Evolutionary conservation across 2,888 invertebrate genomes (phyloP).

Genomic region (Xestia sexstrigata): DNA sequence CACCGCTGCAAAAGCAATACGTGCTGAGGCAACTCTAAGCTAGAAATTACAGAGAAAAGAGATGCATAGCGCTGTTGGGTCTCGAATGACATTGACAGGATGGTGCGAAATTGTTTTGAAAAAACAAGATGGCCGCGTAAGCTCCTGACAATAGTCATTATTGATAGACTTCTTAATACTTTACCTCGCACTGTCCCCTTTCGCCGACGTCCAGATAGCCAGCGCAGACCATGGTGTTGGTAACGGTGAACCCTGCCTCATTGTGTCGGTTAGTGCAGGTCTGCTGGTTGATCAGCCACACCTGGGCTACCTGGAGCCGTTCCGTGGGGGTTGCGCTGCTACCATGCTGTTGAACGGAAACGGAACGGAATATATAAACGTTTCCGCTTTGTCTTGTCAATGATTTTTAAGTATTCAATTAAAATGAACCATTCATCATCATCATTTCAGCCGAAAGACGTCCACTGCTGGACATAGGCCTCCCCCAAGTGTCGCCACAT

Average conservation of each 20-base stretch:
- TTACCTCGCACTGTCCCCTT: conserved; percentile 78
- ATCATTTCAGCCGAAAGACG: too few relatives aligned
- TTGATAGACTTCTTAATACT: not conserved
- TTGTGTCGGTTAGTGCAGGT: conserved; percentile 77
- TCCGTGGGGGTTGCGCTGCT: conserved; percentile 62
- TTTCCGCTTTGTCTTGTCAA: not conserved
- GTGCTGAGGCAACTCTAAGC: not conserved
- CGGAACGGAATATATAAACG: not conserved
- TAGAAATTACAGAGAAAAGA: not conserved
- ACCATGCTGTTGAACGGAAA: conserved; percentile 59
- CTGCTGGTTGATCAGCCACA: conserved; percentile 77
- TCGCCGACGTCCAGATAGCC: conserved; percentile 81
- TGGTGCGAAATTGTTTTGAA: not conserved
- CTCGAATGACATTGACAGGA: not conserved
- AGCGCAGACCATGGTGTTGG: conserved; percentile 79
- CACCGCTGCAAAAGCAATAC: not conserved
- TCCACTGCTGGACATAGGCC: too few relatives aligned
- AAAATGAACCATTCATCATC: not conserved
- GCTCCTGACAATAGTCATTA: not conserved
- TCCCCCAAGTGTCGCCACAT: too few relatives aligned
- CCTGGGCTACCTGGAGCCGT: conserved; percentile 75
- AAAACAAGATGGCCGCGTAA: not conserved
- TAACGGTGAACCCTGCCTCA: conserved; percentile 70
- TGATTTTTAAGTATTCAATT: not conserved
- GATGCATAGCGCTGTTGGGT: not conserved